These are phyloP conservation scores for Smutsia temminckii DNA, from an alignment of 2,797 vertebrate genomes.

Conservation along the genomic window DNA sequence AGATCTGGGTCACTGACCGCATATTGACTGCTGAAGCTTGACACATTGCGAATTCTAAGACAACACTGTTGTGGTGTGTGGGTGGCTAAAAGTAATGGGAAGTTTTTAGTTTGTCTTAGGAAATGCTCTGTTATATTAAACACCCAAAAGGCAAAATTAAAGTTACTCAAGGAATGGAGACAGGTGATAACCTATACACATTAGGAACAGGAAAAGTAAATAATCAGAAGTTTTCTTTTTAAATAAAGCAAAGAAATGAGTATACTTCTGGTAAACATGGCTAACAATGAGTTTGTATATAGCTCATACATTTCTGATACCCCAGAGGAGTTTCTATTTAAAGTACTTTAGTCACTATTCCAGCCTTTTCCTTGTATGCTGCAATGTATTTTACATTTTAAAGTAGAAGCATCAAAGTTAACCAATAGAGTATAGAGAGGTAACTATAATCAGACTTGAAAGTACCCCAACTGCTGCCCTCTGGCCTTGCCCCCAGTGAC, in stretches of 20 bases:
- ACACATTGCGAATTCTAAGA: background rate
- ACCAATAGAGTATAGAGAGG: background rate
- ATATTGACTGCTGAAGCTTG: background rate
- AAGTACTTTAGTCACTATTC: background rate
- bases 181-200: background rate
- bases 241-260: background rate
- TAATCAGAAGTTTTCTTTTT: background rate
- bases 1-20: constrained; percentile 22
- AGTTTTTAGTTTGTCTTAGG: background rate
- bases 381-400: constrained; percentile 24
- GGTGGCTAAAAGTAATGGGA: background rate
- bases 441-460: constrained; percentile 18
- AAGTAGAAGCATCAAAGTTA: constrained; percentile 5
- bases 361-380: background rate
- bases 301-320: background rate
- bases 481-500: background rate
- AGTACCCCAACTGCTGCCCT: background rate
- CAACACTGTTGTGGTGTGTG: background rate
- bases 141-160: constrained; percentile 25
- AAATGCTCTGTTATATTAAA: background rate
- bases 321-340: background rate
- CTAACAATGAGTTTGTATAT: background rate
- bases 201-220: background rate
- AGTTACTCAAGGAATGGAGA: background rate
- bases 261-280: background rate